Conservation (phyloP, 1,140 invertebrate genomes). For the Chrysomallon squamiferum region DNA sequence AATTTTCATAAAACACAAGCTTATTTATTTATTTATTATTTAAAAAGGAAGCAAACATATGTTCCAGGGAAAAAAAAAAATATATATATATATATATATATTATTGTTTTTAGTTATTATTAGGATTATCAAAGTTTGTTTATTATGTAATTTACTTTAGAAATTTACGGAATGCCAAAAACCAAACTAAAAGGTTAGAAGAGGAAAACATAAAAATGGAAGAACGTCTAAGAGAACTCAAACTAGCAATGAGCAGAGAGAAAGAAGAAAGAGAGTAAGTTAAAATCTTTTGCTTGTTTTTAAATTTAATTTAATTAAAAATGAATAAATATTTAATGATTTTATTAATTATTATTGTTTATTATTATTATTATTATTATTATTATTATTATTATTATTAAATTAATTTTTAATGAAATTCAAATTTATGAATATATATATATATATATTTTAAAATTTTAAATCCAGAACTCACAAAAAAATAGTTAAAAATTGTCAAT, state of each 20-base stretch:
- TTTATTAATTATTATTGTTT: background rate
- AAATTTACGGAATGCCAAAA: slow-evolving; percentile 47
- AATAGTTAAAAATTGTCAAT: no score
- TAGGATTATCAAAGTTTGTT: no score
- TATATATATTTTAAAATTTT: no score
- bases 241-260: slow-evolving; percentile 58
- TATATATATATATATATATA: no score
- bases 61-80: no score
- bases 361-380: background rate
- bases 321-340: background rate
- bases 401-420: background rate
- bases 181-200: slow-evolving; percentile 56
- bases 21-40: no score
- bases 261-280: slow-evolving; percentile 62
- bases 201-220: slow-evolving; percentile 61
- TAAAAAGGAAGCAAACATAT: no score
- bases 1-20: no score
- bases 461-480: no score
- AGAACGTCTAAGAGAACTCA: slow-evolving; percentile 56
- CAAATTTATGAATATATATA: background rate
- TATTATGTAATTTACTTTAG: no score
- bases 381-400: background rate
- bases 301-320: no score
- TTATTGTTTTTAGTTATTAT: no score
- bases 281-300: background rate